Base-by-base conservation (phyloP, 2,888 invertebrate genomes). In the Synergus japonicus region DNA sequence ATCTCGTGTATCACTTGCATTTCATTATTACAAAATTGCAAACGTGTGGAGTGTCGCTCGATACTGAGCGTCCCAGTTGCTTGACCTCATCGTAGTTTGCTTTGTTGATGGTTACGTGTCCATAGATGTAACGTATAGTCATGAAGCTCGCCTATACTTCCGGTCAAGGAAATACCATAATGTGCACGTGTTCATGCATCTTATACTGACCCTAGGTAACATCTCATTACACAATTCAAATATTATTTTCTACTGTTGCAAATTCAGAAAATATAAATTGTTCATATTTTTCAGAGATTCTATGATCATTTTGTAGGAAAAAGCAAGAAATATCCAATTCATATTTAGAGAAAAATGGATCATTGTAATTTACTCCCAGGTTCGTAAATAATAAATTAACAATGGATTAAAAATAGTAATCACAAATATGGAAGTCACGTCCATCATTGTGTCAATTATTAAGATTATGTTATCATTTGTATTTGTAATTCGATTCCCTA, bases 1-100 rank as follows among this genome's bases (percentile, higher is more conserved):
- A 44, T 43, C 18, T 46, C 44, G 12, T 18, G 69, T 29, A 69
- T 69, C 69, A 49, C 2, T 69, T 49, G 46, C 49, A 69, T 69
- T 69, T 49, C 10, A 49, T 29, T 69, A 67, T 67, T 67, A 69
- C 12, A 49, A 69, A 69, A 69, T 69, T 69, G 49, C 15, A 13
- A 37, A 54, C 5, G 49, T 37, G 15, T 22, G 29, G 65, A 73
- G 65, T 66, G 65, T 41, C 65, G 65, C 65, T 66, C 65, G 43
- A 66, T 66, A 66, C n/a, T n/a, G 46, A 49, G n/a, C 49, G 73
- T 73, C n/a, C 73, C 49, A 73, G 73, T 73, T 73, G 73, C 73
- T 73, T 73, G 73, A 73, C 73, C 73, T 73, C 73, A 22, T 49
- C 69, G 49, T 69, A 29, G 69, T 69, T 54, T 73, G 54, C 49